Conservation (phyloP, 2,113 vertebrate species). For the Tachysurus vachellii region DNA sequence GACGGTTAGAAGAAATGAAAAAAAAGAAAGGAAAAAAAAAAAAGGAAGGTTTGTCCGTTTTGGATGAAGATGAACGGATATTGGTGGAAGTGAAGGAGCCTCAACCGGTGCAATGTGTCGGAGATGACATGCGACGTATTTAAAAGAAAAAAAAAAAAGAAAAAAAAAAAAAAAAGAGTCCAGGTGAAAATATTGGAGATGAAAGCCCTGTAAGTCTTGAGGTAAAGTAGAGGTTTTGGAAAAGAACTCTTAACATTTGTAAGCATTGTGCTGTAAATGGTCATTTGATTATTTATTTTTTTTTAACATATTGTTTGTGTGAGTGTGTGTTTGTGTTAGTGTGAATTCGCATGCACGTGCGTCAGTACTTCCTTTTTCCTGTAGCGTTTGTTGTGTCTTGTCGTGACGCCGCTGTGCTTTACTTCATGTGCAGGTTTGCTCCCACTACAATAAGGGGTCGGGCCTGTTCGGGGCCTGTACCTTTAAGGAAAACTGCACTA, state of each 20-base stretch:
- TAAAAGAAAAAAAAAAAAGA: conserved; percentile 25
- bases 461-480: conserved; percentile 65
- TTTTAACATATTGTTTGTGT: neutral
- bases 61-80: conserved; percentile 43
- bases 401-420: neutral
- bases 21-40: conserved; percentile 20
- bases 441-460: conserved; percentile 69
- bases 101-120: conserved; percentile 1
- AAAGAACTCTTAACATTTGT: conserved; percentile 1
- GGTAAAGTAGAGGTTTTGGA: conserved; percentile 63
- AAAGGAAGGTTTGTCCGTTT: conserved; percentile 34
- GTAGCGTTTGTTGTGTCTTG: neutral
- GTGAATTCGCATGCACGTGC: conserved; percentile 1
- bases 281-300: neutral
- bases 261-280: conserved; percentile 14
- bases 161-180: conserved; percentile 15
- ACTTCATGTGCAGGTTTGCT: conserved; percentile 65
- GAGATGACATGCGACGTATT: conserved; percentile 1
- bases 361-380: conserved; percentile 12
- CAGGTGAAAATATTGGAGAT: conserved; percentile 50
- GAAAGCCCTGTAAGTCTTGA: conserved; percentile 48
- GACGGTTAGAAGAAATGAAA: neutral
- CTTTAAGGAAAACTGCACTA: conserved; percentile 67
- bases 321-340: neutral
- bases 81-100: conserved; percentile 27